A percentile compares a stretch with the other conserved stretches of the same genome.
These are phyloP conservation scores for Pristis pectinata DNA, from an alignment of 2,797 vertebrate species.

Conservation along the genomic window DNA sequence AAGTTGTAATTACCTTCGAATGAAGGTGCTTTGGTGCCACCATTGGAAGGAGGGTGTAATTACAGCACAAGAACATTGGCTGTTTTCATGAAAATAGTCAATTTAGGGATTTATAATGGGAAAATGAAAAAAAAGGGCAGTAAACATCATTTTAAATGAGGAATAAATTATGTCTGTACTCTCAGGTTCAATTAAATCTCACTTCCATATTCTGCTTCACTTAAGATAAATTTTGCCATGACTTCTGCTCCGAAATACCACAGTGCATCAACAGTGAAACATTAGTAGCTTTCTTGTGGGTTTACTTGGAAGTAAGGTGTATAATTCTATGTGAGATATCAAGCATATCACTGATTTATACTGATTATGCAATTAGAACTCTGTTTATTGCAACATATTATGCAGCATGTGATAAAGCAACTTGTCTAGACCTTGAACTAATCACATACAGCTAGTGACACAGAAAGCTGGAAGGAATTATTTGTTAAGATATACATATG, in stretches of 20 bases:
- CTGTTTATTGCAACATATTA: not conserved
- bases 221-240: not conserved
- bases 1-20: not conserved
- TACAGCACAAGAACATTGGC: not conserved
- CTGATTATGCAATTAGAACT: not conserved
- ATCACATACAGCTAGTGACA: too few species aligned
- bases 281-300: not conserved
- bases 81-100: not conserved
- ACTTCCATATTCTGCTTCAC: not conserved
- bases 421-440: too few species aligned
- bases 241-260: not conserved
- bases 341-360: not conserved
- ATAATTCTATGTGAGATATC: not conserved
- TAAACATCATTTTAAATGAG: not conserved
- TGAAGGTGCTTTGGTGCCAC: not conserved
- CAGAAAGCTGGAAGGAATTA: too few species aligned
- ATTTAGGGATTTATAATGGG: not conserved
- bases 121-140: not conserved
- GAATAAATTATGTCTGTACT: not conserved
- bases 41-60: not conserved
- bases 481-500: too few species aligned
- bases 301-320: not conserved
- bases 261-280: not conserved
- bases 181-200: not conserved
- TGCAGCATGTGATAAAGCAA: too few species aligned